A percentile compares a stretch with the other conserved stretches of the same genome.
Conservation (phyloP, 2,113 vertebrate species). For the Promerops cafer region DNA sequence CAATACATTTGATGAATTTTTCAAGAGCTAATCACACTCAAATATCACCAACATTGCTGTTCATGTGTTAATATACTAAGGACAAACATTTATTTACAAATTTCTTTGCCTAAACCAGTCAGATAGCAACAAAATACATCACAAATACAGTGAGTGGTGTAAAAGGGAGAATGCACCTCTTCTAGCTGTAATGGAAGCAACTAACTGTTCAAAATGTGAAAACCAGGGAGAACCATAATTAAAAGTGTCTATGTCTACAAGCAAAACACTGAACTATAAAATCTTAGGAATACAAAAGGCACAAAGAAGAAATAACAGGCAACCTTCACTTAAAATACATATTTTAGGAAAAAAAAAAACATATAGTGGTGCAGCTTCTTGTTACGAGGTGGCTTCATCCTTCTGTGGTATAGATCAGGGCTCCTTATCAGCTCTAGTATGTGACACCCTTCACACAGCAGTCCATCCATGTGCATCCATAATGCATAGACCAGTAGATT, state of each 20-base stretch:
- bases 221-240: not conserved
- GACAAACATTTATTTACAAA: conserved; percentile 64
- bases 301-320: not conserved
- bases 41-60: conserved; percentile 37
- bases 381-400: not conserved
- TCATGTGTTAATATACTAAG: conserved; percentile 51
- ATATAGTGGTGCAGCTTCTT: not conserved
- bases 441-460: not conserved
- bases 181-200: not conserved
- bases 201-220: not conserved
- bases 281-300: not conserved
- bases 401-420: not conserved
- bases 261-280: not conserved
- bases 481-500: not conserved
- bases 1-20: conserved; percentile 67
- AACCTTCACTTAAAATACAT: not conserved
- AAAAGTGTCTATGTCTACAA: not conserved
- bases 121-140: conserved; percentile 7
- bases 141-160: not conserved
- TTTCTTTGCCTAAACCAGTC: not conserved
- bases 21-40: conserved; percentile 62
- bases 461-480: not conserved
- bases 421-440: not conserved
- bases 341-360: not conserved
- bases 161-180: not conserved